Conservation (phyloP, 37 sponge, comb jelly and placozoan species). For the Crambe crambe region DNA sequence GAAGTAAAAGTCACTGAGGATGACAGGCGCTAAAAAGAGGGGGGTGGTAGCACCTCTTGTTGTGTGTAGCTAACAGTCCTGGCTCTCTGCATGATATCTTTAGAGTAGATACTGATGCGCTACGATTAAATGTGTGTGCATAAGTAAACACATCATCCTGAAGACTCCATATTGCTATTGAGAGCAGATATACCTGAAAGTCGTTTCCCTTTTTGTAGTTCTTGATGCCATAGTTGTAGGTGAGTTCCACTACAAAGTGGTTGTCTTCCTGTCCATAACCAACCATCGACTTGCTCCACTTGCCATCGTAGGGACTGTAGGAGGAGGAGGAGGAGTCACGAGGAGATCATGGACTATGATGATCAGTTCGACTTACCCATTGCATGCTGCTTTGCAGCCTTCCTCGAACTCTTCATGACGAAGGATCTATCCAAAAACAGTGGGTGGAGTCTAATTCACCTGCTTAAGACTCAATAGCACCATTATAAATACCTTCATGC, state of each 20-base stretch:
- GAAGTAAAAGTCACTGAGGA: neutral
- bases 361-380: constrained; percentile 66
- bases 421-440: constrained; percentile 55
- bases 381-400: constrained; percentile 74
- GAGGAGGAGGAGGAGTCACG: neutral
- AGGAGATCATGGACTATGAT: neutral
- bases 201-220: constrained; percentile 74
- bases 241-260: constrained; percentile 85
- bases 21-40: neutral
- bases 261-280: constrained; percentile 79
- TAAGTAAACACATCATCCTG: neutral
- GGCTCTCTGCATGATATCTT: constrained; percentile 29
- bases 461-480: too few relatives aligned
- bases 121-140: neutral
- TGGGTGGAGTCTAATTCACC: too few relatives aligned
- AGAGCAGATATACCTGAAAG: constrained; percentile 52
- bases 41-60: constrained; percentile 1
- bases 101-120: constrained; percentile 51
- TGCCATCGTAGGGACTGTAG: constrained; percentile 82
- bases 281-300: constrained; percentile 90
- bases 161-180: too few relatives aligned
- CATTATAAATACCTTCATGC: constrained; percentile 67
- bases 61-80: constrained; percentile 1
- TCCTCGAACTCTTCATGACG: constrained; percentile 87
- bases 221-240: constrained; percentile 89